Conservation (phyloP, 1,140 invertebrate genomes). For the Zaprionus vittiger region DNA sequence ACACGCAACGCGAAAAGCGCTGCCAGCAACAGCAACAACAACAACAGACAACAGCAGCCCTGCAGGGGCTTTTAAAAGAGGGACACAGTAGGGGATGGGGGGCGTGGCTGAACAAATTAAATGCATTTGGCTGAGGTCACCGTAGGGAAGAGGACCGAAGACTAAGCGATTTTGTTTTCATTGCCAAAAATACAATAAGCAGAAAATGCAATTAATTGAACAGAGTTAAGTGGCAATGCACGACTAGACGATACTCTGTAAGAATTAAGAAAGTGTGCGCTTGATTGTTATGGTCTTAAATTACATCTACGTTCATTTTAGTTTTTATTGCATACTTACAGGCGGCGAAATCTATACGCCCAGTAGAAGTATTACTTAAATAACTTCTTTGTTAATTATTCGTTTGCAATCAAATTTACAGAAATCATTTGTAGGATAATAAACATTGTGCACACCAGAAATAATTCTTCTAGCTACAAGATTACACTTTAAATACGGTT, state of each 20-base stretch:
- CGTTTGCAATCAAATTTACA: no score
- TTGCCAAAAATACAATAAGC: constrained; percentile 15
- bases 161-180: background rate
- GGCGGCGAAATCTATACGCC: no score
- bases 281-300: background rate
- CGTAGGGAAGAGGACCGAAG: background rate
- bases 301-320: background rate
- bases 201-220: background rate
- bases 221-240: background rate
- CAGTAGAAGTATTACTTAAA: no score
- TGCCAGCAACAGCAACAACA: constrained; percentile 10
- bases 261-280: background rate
- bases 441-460: no score
- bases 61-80: background rate
- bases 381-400: no score
- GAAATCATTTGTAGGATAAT: no score
- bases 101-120: background rate
- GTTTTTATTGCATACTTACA: no score
- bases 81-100: background rate
- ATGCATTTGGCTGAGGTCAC: constrained; percentile 1
- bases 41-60: background rate
- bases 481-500: no score
- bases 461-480: no score
- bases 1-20: constrained; percentile 44
- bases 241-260: constrained; percentile 1